Base-by-base conservation (phyloP, 2,797 vertebrate species). In the Helicolenus hilgendorfi region DNA sequence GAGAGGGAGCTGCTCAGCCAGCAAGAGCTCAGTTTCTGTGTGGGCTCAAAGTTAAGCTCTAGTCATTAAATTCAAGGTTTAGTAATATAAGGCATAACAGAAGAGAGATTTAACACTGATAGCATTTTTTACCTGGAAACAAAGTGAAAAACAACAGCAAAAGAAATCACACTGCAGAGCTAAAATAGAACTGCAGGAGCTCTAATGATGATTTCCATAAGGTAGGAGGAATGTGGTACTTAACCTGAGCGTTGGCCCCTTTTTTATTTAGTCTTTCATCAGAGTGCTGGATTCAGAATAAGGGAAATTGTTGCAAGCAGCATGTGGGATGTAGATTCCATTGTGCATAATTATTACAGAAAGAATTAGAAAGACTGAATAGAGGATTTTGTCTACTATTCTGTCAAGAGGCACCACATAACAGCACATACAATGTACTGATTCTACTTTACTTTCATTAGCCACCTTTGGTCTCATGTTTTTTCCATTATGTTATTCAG, bases 201-300 rank as follows among this genome's bases (percentile, higher is more conserved):
- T 62, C 13, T 9, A 31, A 53, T 53, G 20, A 31, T 59, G 81
- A 55, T 77, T 73, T 72, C 65, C 27, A 68, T n/a, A 72, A 36
- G 13, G 71, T 62, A 53, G 64, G 72, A 60, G 36, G 38, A 36
- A 59, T 55, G 62, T 33, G 36, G 9, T 63, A 1, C 55, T 11
- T 56, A 14, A 60, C 26, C 24, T 53, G 10, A 62, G 26, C 11
- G 2, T 45, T 53, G 7, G 1, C 8, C 64, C 31, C 7, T 14
- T 38, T 72, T 72, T 70, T 49, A 70, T 67, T 77, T 53, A 4
- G 49, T 58, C 35, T 72, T 71, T 71, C 36, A 36, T 77, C 73
- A 62, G 3, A 38, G 24, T 62, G 24, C 22, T 31, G 31, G 14
- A 63, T 71, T 70, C 7, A 38, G 20, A 76, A 69, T 20, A 15